Evolutionary conservation across 2,888 invertebrate species (phyloP), one percentile per base, ranked within the genome.

Genomic region (Drosophila demipolita): DNA sequence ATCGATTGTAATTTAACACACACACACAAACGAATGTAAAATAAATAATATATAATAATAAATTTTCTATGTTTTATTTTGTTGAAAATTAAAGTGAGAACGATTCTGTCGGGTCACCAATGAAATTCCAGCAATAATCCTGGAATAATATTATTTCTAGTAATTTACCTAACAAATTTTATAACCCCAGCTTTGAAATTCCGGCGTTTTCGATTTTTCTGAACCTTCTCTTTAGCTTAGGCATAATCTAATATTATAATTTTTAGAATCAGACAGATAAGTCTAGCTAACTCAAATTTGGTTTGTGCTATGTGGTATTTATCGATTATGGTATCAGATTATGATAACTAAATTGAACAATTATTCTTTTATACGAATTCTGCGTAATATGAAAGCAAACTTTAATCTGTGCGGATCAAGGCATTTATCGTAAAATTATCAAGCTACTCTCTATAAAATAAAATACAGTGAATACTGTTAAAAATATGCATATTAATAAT

Each of bases 11-110:
- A 58, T 67, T 50, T 29, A 68, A 68, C 15, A 50, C 32, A 52
- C 35, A 32, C 23, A 26, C 11, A 26, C 26, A 59, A 66, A 33
- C 8, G 11, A 20, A 17, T 71, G 69, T 75, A 67, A 66, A 78
- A 75, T 75, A 75, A 70, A 66, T 54, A 70, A 75, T 61, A 63
- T 70, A 66, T 63, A 75, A 64, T 68, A 72, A 45, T 53, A 48
- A 1, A 45, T 15, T 45, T 45, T 45, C 15, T 1, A 23, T 45
- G 45, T 23, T 45, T 45, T 8, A 23, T 45, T 45, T 23, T 1
- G 23, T 23, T 23, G 20, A 3, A 45, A 45, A 45, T 1, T 1
- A 7, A 45, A 7, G 12, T 20, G 12, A 7, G 12, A 20, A 1
- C 3, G 3, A 40, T 40, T n/a, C 9, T 38, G 17, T 17, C 17